A percentile compares a stretch with the other conserved stretches of the same genome.
These are phyloP conservation scores for Magallana nippona DNA, from an alignment of 2,888 invertebrate genomes.

Conservation along the genomic window DNA sequence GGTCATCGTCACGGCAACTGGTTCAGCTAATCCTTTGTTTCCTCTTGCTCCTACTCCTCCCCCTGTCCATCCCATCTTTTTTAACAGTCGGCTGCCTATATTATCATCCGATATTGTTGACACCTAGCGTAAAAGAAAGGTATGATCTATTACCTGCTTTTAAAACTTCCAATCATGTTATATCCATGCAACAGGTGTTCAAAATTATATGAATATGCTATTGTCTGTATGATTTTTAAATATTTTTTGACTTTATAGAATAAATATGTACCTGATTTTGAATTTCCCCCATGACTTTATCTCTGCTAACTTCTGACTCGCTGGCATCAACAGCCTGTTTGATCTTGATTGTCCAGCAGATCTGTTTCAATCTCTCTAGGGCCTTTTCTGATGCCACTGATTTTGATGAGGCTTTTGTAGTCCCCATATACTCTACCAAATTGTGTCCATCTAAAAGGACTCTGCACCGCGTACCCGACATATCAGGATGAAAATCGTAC, in stretches of 20 bases:
- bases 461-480: slow-evolving; percentile 58
- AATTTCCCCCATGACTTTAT: slow-evolving; percentile 69
- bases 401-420: slow-evolving; percentile 64
- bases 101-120: slow-evolving; percentile 79
- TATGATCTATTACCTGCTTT: neutral
- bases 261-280: slow-evolving; percentile 45
- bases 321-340: slow-evolving; percentile 71
- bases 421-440: slow-evolving; percentile 60
- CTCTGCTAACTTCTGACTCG: slow-evolving; percentile 61
- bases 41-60: slow-evolving; percentile 85
- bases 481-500: slow-evolving; percentile 62
- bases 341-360: slow-evolving; percentile 74
- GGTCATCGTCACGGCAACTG: slow-evolving; percentile 79
- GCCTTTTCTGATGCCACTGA: slow-evolving; percentile 63
- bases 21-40: slow-evolving; percentile 85
- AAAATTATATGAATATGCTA: too few species aligned
- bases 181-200: too few species aligned
- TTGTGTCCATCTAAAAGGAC: slow-evolving; percentile 64
- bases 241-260: too few species aligned
- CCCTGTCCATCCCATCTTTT: slow-evolving; percentile 87
- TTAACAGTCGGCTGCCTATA: slow-evolving; percentile 84
- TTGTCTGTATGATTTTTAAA: too few species aligned
- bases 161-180: too few species aligned
- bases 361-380: slow-evolving; percentile 63
- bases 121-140: slow-evolving; percentile 19